These are phyloP conservation scores for Bergia puertoricense DNA, from an alignment of 92 coral and sea anemone genomes.

Conservation along the genomic window DNA sequence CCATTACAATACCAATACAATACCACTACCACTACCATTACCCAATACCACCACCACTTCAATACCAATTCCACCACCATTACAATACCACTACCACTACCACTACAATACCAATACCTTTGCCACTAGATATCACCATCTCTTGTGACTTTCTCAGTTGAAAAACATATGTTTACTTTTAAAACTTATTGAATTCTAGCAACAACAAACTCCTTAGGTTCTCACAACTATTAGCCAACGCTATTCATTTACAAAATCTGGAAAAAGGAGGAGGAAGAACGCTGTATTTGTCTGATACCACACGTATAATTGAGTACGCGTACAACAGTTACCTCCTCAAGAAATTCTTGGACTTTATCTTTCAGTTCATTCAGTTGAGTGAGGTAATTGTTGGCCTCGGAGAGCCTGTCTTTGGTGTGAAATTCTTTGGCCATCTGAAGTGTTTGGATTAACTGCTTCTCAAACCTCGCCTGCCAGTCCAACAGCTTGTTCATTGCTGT, in stretches of 20 bases:
- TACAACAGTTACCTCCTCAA: constrained; percentile 70
- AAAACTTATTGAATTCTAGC: too few relatives aligned
- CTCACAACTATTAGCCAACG: too few relatives aligned
- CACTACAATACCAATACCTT: too few relatives aligned
- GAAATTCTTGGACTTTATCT: constrained; percentile 71
- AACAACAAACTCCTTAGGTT: too few relatives aligned
- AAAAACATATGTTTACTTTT: too few relatives aligned
- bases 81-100: too few relatives aligned
- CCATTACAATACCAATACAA: too few relatives aligned
- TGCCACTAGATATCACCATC: too few relatives aligned
- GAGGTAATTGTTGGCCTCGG: constrained; percentile 81
- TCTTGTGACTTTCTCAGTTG: too few relatives aligned
- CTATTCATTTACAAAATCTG: background rate
- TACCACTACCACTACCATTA: too few relatives aligned
- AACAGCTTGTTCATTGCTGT: constrained; percentile 85
- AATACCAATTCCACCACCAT: too few relatives aligned
- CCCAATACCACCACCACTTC: too few relatives aligned
- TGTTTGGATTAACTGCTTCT: constrained; percentile 70
- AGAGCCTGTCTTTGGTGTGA: constrained; percentile 85
- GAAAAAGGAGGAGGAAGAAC: background rate
- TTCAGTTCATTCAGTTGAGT: constrained; percentile 78
- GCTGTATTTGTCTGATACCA: background rate
- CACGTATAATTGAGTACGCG: background rate
- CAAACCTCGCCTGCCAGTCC: constrained; percentile 94
- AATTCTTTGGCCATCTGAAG: constrained; percentile 79